These are phyloP conservation scores for Sesia apiformis DNA, from an alignment of 2,888 invertebrate species.

Conservation along the genomic window DNA sequence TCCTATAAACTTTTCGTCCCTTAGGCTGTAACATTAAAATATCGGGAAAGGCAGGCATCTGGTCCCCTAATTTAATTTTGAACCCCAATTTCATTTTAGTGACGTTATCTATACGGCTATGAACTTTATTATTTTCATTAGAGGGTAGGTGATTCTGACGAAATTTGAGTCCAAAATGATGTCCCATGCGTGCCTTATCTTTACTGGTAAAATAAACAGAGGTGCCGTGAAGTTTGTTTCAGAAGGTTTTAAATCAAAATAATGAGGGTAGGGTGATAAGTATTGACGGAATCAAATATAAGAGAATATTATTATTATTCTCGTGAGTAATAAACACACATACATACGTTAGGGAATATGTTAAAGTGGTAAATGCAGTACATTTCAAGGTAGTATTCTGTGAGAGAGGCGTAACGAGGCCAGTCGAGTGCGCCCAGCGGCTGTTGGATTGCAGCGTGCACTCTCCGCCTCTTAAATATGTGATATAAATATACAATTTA, in stretches of 20 bases:
- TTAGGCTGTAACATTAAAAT: neutral
- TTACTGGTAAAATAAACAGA: constrained; percentile 16
- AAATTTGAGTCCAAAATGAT: constrained; percentile 28
- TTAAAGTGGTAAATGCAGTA: no score
- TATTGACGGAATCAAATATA: no score
- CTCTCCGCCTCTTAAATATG: no score
- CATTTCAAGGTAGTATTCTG: no score
- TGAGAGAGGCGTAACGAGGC: no score
- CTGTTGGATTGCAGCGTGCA: no score
- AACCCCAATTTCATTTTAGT: neutral
- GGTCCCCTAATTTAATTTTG: neutral
- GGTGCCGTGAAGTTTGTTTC: neutral
- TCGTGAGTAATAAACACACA: no score
- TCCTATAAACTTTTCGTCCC: neutral
- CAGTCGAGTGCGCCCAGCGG: no score
- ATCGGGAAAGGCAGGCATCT: neutral
- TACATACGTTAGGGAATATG: no score
- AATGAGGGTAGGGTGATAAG: no score
- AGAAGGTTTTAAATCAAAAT: neutral
- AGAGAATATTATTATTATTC: no score
- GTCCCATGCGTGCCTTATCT: constrained; percentile 37
- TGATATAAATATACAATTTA: no score
- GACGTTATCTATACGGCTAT: constrained; percentile 6
- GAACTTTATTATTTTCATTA: constrained; percentile 46
- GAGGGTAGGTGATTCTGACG: constrained; percentile 26